A percentile compares a stretch with the other conserved stretches of the same genome.
Conservation (phyloP, 2,888 invertebrate genomes). For the Sympetrum striolatum region DNA sequence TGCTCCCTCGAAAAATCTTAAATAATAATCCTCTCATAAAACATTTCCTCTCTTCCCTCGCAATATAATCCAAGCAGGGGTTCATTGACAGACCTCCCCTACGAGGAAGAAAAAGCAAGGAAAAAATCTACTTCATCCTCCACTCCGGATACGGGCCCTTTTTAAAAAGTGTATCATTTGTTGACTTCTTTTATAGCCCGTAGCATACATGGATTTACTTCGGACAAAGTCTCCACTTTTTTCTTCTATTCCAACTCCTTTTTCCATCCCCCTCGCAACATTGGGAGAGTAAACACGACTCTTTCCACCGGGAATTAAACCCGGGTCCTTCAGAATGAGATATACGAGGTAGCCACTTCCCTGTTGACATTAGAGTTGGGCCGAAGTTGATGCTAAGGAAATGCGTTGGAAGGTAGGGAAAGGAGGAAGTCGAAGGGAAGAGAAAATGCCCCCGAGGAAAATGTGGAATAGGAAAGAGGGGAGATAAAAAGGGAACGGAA, state of each 20-base stretch:
- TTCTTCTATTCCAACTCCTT: not conserved
- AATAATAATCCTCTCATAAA: not conserved
- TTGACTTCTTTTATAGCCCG: slow-evolving; percentile 34
- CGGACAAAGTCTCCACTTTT: slow-evolving; percentile 4
- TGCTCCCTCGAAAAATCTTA: not conserved
- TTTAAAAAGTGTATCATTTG: slow-evolving; percentile 40
- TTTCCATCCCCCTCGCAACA: not conserved
- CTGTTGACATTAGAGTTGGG: slow-evolving; percentile 40
- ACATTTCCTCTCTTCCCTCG: not conserved
- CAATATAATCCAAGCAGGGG: not conserved
- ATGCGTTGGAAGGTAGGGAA: not conserved
- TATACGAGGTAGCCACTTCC: slow-evolving; percentile 43
- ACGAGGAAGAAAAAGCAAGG: not conserved
- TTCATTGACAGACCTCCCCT: not conserved
- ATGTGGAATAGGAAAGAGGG: not conserved
- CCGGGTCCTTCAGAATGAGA: slow-evolving; percentile 43
- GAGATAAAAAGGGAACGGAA: not conserved
- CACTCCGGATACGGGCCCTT: not conserved
- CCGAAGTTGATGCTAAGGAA: slow-evolving; percentile 36
- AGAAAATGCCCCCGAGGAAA: not conserved
- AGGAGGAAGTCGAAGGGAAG: not conserved
- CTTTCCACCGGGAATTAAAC: slow-evolving; percentile 42
- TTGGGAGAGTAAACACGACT: slow-evolving; percentile 29
- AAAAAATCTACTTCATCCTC: not conserved
- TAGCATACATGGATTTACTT: slow-evolving; percentile 34